These are phyloP conservation scores for Larimichthys crocea DNA, from an alignment of 2,113 vertebrate genomes.

Conservation along the genomic window DNA sequence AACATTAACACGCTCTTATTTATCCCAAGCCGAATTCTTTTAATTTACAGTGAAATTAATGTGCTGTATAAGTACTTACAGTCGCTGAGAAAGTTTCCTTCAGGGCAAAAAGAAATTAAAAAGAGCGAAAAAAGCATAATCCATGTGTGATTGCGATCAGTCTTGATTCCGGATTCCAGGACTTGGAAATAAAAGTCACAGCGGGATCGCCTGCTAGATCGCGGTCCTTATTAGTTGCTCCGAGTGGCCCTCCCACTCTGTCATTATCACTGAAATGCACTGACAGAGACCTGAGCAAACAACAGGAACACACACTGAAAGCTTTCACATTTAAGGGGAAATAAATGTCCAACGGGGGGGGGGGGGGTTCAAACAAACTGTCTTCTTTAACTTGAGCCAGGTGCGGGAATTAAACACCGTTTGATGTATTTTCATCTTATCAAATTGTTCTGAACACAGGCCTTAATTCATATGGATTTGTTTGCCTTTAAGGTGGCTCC, in stretches of 20 bases:
- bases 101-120: constrained; percentile 57
- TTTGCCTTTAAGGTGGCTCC: constrained; percentile 15
- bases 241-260: constrained; percentile 97
- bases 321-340: constrained; percentile 49
- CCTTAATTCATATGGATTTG: constrained; percentile 16
- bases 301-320: constrained; percentile 52
- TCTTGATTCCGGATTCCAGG: constrained; percentile 77
- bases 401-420: constrained; percentile 56
- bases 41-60: background rate
- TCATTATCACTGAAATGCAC: constrained; percentile 86
- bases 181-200: constrained; percentile 86
- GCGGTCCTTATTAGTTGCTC: constrained; percentile 96
- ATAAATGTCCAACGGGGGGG: constrained; percentile 40
- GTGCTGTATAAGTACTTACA: constrained; percentile 78
- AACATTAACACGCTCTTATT: constrained; percentile 9
- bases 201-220: constrained; percentile 86
- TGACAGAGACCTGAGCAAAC: constrained; percentile 80
- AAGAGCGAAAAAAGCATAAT: constrained; percentile 71
- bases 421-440: constrained; percentile 59
- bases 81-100: constrained; percentile 79
- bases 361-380: constrained; percentile 48
- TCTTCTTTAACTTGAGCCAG: constrained; percentile 51
- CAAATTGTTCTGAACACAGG: constrained; percentile 9
- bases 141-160: constrained; percentile 78
- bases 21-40: background rate